phyloP scores from a whole-genome alignment of 2,797 vertebrate genomes.

The Mus caroli region DNA sequence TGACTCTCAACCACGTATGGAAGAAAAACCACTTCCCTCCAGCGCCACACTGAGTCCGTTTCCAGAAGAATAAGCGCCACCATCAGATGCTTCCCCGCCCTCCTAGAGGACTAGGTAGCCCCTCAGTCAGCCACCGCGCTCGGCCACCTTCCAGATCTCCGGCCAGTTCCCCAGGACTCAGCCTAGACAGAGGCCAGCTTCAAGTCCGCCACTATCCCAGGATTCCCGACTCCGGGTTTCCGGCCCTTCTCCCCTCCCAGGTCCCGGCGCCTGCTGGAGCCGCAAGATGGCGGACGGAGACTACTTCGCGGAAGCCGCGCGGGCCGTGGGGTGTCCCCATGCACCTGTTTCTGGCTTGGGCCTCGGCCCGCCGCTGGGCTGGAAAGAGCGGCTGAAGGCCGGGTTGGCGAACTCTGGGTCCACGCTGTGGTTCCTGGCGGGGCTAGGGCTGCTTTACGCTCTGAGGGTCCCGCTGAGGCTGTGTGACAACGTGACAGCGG shows the following conservation, averaged over 20 bases:
- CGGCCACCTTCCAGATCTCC: background rate
- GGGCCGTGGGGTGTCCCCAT: background rate
- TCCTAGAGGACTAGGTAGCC: background rate
- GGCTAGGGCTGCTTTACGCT: conserved; percentile 94
- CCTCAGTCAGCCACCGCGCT: background rate
- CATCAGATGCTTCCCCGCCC: background rate
- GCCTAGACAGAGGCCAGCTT: background rate
- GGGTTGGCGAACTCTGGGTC: conserved; percentile 93
- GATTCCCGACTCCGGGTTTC: conserved; percentile 76
- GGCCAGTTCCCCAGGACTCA: background rate
- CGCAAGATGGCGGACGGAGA: conserved; percentile 93
- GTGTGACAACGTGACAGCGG: conserved; percentile 94
- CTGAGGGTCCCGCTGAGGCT: conserved; percentile 96
- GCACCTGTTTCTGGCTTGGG: conserved; percentile 75
- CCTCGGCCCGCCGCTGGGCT: conserved; percentile 69
- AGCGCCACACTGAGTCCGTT: background rate
- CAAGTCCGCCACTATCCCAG: conserved; percentile 80
- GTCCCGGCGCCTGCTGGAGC: conserved; percentile 80
- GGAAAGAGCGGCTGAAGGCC: conserved; percentile 93
- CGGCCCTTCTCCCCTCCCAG: conserved; percentile 87
- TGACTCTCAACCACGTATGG: background rate
- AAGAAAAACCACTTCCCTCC: conserved; percentile 15
- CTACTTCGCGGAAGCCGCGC: conserved; percentile 86
- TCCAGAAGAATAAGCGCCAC: background rate
- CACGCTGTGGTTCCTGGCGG: conserved; percentile 93